A percentile compares a stretch with the other conserved stretches of the same genome.
Conservation (phyloP, 2,113 vertebrate species). For the Brachypodius melanocephalos region DNA sequence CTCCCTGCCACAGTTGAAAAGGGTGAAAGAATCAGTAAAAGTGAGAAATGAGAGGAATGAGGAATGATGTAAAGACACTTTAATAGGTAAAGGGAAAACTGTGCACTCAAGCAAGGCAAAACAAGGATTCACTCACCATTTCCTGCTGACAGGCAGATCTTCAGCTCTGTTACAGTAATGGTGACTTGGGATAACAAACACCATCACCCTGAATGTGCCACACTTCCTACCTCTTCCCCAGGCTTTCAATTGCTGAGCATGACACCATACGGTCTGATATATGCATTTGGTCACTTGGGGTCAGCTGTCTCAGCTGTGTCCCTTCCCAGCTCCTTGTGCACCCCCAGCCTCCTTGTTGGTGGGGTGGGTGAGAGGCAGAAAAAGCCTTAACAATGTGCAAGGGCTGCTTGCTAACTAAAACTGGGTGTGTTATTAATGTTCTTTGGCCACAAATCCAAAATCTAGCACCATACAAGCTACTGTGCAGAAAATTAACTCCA, state of each 20-base stretch:
- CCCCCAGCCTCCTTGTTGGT: fast-evolving
- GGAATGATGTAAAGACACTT: background rate
- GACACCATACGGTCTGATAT: fast-evolving
- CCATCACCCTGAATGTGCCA: background rate
- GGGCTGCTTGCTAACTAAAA: background rate
- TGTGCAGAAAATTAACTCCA: background rate
- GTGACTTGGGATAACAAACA: background rate
- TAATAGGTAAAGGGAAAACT: background rate
- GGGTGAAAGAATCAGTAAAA: background rate
- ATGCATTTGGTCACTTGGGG: background rate
- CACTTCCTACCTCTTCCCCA: background rate
- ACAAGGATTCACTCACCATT: background rate
- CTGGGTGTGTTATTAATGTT: fast-evolving
- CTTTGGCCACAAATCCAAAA: background rate
- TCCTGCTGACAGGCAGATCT: background rate
- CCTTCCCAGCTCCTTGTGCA: background rate
- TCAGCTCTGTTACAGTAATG: background rate
- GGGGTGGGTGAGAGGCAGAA: background rate
- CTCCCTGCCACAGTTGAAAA: background rate
- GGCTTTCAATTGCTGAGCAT: background rate
- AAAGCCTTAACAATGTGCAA: background rate
- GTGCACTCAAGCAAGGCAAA: background rate
- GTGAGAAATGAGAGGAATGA: background rate
- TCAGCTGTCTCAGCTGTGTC: background rate
- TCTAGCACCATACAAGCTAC: background rate